Conservation (phyloP, 2,888 invertebrate genomes). For the Escarpia spicata region DNA sequence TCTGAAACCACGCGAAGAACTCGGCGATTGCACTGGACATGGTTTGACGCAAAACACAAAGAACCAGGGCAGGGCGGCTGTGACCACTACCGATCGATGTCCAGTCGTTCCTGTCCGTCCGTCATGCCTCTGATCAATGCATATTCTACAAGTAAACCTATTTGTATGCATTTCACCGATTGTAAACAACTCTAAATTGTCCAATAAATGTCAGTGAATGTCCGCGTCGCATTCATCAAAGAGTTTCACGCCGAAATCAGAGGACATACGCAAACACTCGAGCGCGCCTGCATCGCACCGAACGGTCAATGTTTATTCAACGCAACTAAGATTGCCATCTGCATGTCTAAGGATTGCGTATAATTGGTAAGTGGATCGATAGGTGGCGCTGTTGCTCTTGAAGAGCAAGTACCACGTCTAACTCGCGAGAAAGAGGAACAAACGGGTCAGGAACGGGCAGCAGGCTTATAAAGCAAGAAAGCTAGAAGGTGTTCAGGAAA, state of each 20-base stretch:
- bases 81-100: background rate
- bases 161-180: background rate
- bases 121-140: background rate
- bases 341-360: background rate
- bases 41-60: background rate
- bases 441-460: background rate
- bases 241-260: background rate
- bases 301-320: background rate
- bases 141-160: background rate
- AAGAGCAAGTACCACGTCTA: background rate
- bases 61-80: background rate
- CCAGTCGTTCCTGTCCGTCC: background rate
- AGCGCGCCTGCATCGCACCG: background rate
- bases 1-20: too few species aligned
- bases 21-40: too few species aligned
- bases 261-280: background rate
- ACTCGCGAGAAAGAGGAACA: background rate
- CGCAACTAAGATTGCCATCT: background rate
- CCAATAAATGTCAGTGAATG: slow-evolving; percentile 1
- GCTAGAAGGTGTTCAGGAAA: background rate
- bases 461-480: background rate
- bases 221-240: background rate
- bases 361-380: background rate
- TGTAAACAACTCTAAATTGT: background rate
- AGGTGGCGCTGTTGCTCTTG: background rate